Conservation (phyloP, 2,888 invertebrate genomes). For the Orthosia gothica region DNA sequence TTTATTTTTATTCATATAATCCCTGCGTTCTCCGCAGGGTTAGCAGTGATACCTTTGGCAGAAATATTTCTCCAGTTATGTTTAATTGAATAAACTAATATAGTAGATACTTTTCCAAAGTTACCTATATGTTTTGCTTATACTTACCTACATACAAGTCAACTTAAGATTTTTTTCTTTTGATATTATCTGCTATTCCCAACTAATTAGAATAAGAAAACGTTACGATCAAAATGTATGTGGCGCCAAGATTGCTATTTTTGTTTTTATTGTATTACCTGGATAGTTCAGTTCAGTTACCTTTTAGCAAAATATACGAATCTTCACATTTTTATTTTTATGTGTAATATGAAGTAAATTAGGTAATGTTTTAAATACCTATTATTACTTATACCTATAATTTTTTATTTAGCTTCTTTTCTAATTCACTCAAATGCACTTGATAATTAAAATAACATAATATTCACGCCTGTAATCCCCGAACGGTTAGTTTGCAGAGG, state of each 20-base stretch:
- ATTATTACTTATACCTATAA: too few species aligned
- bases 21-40: too few species aligned
- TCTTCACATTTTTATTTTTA: not conserved
- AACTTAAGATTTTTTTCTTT: not conserved
- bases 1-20: too few species aligned
- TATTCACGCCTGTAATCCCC: too few species aligned
- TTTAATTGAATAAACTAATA: not conserved
- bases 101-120: not conserved
- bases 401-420: too few species aligned
- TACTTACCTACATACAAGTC: not conserved
- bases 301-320: not conserved
- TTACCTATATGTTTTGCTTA: too few species aligned
- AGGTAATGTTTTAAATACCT: not conserved
- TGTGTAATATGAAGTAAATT: not conserved
- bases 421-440: too few species aligned
- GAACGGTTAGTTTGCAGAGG: too few species aligned
- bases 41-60: too few species aligned
- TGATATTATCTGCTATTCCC: not conserved
- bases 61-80: not conserved
- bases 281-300: conserved; percentile 2
- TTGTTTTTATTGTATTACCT: conserved; percentile 10
- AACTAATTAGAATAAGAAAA: conserved; percentile 29
- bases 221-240: conserved; percentile 2
- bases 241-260: conserved; percentile 27
- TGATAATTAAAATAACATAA: too few species aligned